Evolutionary conservation across 2,113 vertebrate species (phyloP), one percentile per base, ranked within the genome.

Genomic region (Tenebrosternarchus preto): DNA sequence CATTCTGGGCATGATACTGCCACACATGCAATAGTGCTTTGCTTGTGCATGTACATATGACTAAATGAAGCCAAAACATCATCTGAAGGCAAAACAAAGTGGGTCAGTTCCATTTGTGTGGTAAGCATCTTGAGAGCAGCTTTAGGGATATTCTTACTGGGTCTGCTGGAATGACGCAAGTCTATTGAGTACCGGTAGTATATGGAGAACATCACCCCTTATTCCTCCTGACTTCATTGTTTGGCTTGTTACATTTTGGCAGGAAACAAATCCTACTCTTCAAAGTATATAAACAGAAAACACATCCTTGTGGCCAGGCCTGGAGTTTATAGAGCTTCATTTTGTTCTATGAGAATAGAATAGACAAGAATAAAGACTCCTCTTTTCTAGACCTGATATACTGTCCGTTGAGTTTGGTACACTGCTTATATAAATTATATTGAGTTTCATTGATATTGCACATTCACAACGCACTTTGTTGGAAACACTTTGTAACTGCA

Each of bases 71-170:
- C 75, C 80, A 81, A 75, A 76, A 66, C 61, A 70, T 78, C 67
- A 78, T 82, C 75, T 5, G 70, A 78, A 36, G 82, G 61, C 25
- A 46, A 46, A 78, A 43, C 81, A 83, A 83, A 86, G 29, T 86
- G 78, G 84, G 86, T 86, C 83, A 86, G 83, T 81, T 85, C 84
- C 77, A 59, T 84, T 78, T 82, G 68, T 81, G 43, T 67, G 56
- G 63, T 81, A 50, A 50, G 43, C 61, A 76, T 83, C 78, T 74
- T 77, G 80, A 83, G 66, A 66, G 74, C 33, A 29, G 20, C 33
- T 36, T 69, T 73, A 70, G 50, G 70, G 56, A 60, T 68, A 24
- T 24, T 36, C 36, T 31, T 57, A 63, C 33, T 24, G 43, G 73
- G 70, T 73, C 39, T 78, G 66, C 31, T 81, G 46, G 73, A 73